These are phyloP conservation scores for Rhodophaea formosa DNA, from an alignment of 2,888 invertebrate genomes.

Conservation along the genomic window DNA sequence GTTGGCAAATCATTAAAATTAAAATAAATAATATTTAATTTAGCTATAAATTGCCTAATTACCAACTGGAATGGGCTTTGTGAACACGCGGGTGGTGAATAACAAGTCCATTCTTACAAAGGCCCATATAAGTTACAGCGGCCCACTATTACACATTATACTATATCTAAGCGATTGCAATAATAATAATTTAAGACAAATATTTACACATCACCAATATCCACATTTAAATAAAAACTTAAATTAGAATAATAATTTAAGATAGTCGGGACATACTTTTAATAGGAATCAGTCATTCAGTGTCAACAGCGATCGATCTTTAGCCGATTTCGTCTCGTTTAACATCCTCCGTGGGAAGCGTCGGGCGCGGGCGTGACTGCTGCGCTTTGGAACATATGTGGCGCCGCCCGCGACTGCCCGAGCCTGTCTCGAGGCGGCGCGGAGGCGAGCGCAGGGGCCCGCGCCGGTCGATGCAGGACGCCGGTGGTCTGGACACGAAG, in stretches of 20 bases:
- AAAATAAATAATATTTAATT: slow-evolving; percentile 75
- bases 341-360: slow-evolving; percentile 34
- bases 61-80: slow-evolving; percentile 76
- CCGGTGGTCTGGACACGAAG: slow-evolving; percentile 31
- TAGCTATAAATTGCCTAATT: slow-evolving; percentile 78
- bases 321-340: slow-evolving; percentile 52
- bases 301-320: slow-evolving; percentile 61
- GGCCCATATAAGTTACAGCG: slow-evolving; percentile 57
- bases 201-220: slow-evolving; percentile 73
- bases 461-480: slow-evolving; percentile 37
- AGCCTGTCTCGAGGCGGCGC: slow-evolving; percentile 20
- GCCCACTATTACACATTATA: slow-evolving; percentile 57
- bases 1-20: slow-evolving; percentile 76
- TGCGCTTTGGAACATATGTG: slow-evolving; percentile 29
- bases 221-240: slow-evolving; percentile 73
- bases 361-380: slow-evolving; percentile 22
- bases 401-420: slow-evolving; percentile 28
- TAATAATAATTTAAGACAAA: slow-evolving; percentile 76
- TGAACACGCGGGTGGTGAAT: slow-evolving; percentile 81
- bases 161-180: slow-evolving; percentile 72
- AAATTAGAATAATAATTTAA: slow-evolving; percentile 75
- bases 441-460: slow-evolving; percentile 20
- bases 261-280: slow-evolving; percentile 71
- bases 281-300: slow-evolving; percentile 79
- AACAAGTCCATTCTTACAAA: slow-evolving; percentile 72